These are phyloP conservation scores for Microlaimidae sp. DNA, from an alignment of 2,888 invertebrate genomes.

Conservation along the genomic window DNA sequence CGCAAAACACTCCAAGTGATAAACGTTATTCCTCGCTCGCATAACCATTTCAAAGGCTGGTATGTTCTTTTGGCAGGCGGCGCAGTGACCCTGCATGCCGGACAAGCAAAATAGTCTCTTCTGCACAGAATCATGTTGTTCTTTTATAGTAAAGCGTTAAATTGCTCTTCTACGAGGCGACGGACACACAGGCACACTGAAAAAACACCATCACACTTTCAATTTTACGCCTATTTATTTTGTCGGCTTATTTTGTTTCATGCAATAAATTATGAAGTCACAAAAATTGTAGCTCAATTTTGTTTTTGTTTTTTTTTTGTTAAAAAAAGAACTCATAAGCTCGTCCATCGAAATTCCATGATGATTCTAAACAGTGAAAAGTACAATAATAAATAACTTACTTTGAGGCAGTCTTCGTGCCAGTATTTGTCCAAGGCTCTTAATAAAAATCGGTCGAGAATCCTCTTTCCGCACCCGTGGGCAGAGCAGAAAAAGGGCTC, in stretches of 20 bases:
- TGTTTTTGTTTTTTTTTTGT: no score
- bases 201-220: no score
- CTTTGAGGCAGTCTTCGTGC: slow-evolving; percentile 79
- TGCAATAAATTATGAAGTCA: no score
- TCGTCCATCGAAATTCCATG: no score
- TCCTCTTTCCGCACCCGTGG: slow-evolving; percentile 66
- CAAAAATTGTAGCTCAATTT: no score
- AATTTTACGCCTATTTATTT: no score
- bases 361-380: no score
- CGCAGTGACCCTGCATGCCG: slow-evolving; percentile 71
- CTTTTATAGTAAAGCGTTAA: slow-evolving; percentile 70
- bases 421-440: slow-evolving; percentile 73
- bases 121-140: slow-evolving; percentile 76
- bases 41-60: slow-evolving; percentile 90
- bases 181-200: slow-evolving; percentile 72
- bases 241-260: no score
- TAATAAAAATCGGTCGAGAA: slow-evolving; percentile 63
- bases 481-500: slow-evolving; percentile 47
- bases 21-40: slow-evolving; percentile 75
- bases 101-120: slow-evolving; percentile 80
- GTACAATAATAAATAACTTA: not conserved
- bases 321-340: no score
- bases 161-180: slow-evolving; percentile 76
- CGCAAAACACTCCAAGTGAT: slow-evolving; percentile 81
- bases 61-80: slow-evolving; percentile 77